Evolutionary conservation across 2,797 vertebrate species (phyloP).

Genomic region (Sphaeramia orbicularis): DNA sequence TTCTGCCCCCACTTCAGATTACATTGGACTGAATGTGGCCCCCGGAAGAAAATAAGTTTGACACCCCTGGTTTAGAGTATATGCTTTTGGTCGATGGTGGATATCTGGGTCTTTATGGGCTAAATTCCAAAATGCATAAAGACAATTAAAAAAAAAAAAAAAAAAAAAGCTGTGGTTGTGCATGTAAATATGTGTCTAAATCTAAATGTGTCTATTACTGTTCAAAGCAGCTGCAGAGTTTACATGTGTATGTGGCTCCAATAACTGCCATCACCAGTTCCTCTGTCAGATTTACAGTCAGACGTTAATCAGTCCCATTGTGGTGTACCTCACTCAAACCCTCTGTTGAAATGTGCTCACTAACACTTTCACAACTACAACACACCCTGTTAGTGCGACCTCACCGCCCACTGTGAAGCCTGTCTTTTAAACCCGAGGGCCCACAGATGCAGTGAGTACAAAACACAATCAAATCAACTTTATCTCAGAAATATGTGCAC

Average conservation of each 20-base stretch:
- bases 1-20: too few relatives aligned
- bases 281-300: conserved; percentile 80
- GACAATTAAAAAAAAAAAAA: too few relatives aligned
- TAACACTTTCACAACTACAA: conserved; percentile 44
- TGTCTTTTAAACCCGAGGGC: conserved; percentile 2
- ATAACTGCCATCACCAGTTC: conserved; percentile 66
- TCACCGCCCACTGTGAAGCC: background rate
- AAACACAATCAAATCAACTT: background rate
- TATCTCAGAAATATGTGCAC: too few relatives aligned
- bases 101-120: too few relatives aligned
- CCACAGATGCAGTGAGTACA: background rate
- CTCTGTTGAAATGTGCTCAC: conserved; percentile 24
- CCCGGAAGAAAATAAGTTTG: too few relatives aligned
- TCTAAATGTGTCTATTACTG: conserved; percentile 57
- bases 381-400: conserved; percentile 4
- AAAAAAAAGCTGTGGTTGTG: background rate
- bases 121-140: too few relatives aligned
- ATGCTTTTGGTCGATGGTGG: too few relatives aligned
- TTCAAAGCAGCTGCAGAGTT: conserved; percentile 63
- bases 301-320: conserved; percentile 72
- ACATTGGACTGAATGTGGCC: too few relatives aligned
- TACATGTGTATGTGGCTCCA: conserved; percentile 55
- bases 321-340: conserved; percentile 43
- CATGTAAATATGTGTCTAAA: background rate
- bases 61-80: too few relatives aligned